A percentile compares a stretch with the other conserved stretches of the same genome.
Conservation (phyloP, 2,113 vertebrate species). For the Carlito syrichta region DNA sequence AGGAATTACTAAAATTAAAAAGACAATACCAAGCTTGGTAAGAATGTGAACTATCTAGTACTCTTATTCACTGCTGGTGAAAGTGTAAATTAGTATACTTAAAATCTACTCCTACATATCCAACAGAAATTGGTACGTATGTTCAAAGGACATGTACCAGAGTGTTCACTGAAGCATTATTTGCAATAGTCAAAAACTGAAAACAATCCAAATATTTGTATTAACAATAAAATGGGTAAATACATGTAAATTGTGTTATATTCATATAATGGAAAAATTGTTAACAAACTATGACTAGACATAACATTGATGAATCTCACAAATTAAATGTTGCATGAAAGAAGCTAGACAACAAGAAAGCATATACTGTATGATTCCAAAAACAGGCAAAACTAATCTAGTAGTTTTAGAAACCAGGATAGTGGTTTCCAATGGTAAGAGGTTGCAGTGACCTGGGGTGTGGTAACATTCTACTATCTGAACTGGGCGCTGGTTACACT, state of each 20-base stretch:
- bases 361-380: background rate
- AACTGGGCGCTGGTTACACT: background rate
- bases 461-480: background rate
- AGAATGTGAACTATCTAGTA: conserved; percentile 6
- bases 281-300: conserved; percentile 10
- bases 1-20: conserved; percentile 30
- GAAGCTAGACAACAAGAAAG: background rate
- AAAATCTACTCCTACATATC: background rate
- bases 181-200: background rate
- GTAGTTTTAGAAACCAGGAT: background rate
- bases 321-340: background rate
- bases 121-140: background rate
- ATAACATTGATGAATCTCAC: background rate
- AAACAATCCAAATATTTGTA: conserved; percentile 11
- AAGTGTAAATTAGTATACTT: background rate
- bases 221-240: background rate
- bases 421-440: background rate
- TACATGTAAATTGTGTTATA: background rate
- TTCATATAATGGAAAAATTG: background rate
- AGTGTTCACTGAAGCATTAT: conserved; percentile 9
- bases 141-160: background rate
- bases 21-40: background rate
- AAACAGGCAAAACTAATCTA: background rate
- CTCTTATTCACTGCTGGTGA: background rate
- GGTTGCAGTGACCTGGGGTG: background rate